Base-by-base conservation (phyloP, 2,113 vertebrate species). In the Gadus chalcogrammus region DNA sequence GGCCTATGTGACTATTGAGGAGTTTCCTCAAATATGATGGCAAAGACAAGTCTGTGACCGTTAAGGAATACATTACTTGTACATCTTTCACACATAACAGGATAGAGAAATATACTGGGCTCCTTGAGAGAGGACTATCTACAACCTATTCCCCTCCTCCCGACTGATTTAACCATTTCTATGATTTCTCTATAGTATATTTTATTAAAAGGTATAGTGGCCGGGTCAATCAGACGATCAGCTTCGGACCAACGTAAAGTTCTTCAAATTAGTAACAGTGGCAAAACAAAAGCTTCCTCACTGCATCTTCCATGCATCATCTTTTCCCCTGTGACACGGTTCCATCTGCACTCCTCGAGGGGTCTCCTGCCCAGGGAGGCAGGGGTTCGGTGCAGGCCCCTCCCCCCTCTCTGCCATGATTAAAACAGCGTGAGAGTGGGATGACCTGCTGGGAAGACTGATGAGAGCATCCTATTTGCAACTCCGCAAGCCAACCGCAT, bases 391-490 rank as follows among this genome's bases (percentile, higher is more conserved):
- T 48, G 42, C 42, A 48, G 5, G 84, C 80, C 82, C 76, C 79
- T 70, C 76, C 82, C 80, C 79, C 77, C 62, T 52, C 81, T 84
- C 80, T 84, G 84, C 78, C 69, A 61, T 88, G 90, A 91, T 90
- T 88, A 87, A 90, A 91, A 83, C 89, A 91, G 91, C 85, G 71
- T 86, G 89, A 91, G 87, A 83, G 88, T 83, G 83, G 75, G 79
- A 77, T 42, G 76, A 84, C 90, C 82, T 83, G 86, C 88, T 84
- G 90, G 64, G 89, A 89, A 89, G 89, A 91, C 89, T 91, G 91
- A 92, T 92, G 91, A 91, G 82, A 86, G 82, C 82, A 74, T 90
- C 89, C 80, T 82, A 88, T 91, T 90, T 91, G 86, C 85, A 90
- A 87, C 87, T 84, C 83, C 75, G 75, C 84, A 17, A 85, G 87